Percentiles rank a stretch among this genome's conserved stretches.
Evolutionary conservation across 1,140 invertebrate genomes (phyloP).

Genomic region (Ips typographus): DNA sequence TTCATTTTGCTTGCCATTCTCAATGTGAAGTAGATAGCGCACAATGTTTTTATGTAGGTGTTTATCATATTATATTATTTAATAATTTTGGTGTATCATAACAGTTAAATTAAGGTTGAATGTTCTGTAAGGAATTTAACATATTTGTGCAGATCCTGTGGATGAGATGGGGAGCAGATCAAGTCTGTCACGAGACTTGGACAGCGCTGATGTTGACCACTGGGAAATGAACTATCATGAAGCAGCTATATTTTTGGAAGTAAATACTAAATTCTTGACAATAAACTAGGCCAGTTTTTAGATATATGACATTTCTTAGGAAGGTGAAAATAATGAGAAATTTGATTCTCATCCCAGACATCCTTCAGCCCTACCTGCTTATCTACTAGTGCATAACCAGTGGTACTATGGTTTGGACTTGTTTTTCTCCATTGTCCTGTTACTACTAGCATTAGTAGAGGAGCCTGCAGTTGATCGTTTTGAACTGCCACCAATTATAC

Average conservation of each 20-base stretch:
- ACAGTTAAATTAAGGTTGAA: too few species aligned
- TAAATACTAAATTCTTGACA: conserved; percentile 15
- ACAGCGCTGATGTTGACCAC: conserved; percentile 52
- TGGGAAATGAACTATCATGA: conserved; percentile 93
- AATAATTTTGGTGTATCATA: too few species aligned
- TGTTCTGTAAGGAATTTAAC: not conserved
- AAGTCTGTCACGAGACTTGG: conserved; percentile 47
- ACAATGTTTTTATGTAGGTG: conserved; percentile 30
- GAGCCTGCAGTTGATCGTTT: conserved; percentile 70
- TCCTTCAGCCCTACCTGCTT: conserved; percentile 81
- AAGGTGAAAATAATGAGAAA: conserved; percentile 92
- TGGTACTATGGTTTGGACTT: conserved; percentile 88
- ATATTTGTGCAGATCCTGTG: conserved; percentile 36
- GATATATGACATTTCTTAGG: conserved; percentile 55
- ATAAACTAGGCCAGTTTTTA: not conserved
- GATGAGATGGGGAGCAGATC: conserved; percentile 53
- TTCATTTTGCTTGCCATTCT: too few species aligned
- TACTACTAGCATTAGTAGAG: conserved; percentile 80
- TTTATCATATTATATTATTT: too few species aligned
- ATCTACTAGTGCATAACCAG: conserved; percentile 83
- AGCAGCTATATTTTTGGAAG: conserved; percentile 83
- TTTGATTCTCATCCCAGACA: conserved; percentile 86
- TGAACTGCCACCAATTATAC: conserved; percentile 71
- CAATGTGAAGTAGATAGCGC: too few species aligned
- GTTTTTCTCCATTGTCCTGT: conserved; percentile 72